Evolutionary conservation across 2,888 invertebrate species (phyloP).

Genomic region (Oscheius myriophilus): DNA sequence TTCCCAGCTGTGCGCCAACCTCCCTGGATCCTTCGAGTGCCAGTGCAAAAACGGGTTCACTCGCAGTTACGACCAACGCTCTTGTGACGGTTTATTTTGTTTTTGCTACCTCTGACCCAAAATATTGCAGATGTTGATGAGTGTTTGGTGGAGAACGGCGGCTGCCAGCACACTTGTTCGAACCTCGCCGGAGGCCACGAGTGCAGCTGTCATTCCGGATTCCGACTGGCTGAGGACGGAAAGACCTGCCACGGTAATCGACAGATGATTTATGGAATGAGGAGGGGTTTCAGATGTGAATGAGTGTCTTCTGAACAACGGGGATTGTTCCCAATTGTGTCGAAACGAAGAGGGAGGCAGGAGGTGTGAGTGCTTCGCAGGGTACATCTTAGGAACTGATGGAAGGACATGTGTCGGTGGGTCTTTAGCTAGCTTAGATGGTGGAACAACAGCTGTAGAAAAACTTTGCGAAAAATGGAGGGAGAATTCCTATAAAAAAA

Average conservation of each 20-base stretch:
- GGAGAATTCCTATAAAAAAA: no score
- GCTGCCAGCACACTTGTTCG: conserved; percentile 86
- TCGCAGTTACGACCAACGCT: conserved; percentile 51
- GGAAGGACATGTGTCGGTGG: conserved; percentile 62
- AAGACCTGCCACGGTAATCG: conserved; percentile 81
- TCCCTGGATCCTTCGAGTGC: conserved; percentile 82
- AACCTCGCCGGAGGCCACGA: conserved; percentile 84
- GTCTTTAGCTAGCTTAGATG: no score
- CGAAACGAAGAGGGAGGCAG: conserved; percentile 84
- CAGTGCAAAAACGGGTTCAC: conserved; percentile 81
- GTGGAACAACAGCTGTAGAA: no score
- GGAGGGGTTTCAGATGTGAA: conserved; percentile 73
- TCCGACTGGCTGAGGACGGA: conserved; percentile 83
- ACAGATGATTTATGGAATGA: background rate
- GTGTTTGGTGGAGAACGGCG: conserved; percentile 82
- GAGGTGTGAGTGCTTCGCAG: conserved; percentile 76
- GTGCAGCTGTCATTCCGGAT: conserved; percentile 85
- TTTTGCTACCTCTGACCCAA: background rate
- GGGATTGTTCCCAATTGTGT: conserved; percentile 76
- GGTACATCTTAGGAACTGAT: conserved; percentile 69
- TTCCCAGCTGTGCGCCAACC: conserved; percentile 86
- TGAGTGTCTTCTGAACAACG: conserved; percentile 76
- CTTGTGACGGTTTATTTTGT: conserved; percentile 56
- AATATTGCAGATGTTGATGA: conserved; percentile 80
- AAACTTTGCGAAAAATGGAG: no score